Conservation (phyloP, 2,888 invertebrate species). For the Synanthedon myopaeformis region DNA sequence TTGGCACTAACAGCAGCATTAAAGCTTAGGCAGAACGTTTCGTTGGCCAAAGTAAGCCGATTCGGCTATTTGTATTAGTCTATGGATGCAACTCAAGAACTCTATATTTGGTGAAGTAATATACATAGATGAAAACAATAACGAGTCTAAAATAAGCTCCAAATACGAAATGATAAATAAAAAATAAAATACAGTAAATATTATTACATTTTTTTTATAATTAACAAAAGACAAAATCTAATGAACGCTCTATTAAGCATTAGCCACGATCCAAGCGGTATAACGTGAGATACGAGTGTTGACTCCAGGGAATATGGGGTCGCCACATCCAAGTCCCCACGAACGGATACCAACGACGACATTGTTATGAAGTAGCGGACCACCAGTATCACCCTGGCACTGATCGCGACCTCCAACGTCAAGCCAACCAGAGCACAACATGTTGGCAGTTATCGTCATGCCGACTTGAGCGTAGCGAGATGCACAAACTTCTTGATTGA, state of each 20-base stretch:
- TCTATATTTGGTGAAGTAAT: too few relatives aligned
- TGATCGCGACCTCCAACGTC: constrained; percentile 43
- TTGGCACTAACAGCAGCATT: too few relatives aligned
- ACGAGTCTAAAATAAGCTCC: too few relatives aligned
- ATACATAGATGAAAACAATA: too few relatives aligned
- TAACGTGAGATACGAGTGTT: constrained; percentile 29
- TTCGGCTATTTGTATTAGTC: too few relatives aligned
- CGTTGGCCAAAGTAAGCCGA: too few relatives aligned
- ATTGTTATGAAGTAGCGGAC: constrained; percentile 31
- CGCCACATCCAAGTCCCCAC: constrained; percentile 25
- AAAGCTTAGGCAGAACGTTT: too few relatives aligned
- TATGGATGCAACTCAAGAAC: too few relatives aligned
- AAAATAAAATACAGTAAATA: too few relatives aligned
- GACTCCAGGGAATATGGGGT: constrained; percentile 26
- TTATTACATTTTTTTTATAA: too few relatives aligned
- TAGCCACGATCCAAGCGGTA: constrained; percentile 27
- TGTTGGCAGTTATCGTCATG: constrained; percentile 19
- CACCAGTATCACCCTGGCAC: constrained; percentile 42
- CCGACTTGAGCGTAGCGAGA: constrained; percentile 20
- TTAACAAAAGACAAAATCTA: too few relatives aligned
- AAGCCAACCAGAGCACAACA: constrained; percentile 31
- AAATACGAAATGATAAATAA: too few relatives aligned
- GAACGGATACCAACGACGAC: constrained; percentile 34
- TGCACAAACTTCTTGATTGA: constrained; percentile 23
- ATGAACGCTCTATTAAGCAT: constrained; percentile 11